Conservation (phyloP, 2,797 vertebrate genomes). For the Brachymystax lenok region DNA sequence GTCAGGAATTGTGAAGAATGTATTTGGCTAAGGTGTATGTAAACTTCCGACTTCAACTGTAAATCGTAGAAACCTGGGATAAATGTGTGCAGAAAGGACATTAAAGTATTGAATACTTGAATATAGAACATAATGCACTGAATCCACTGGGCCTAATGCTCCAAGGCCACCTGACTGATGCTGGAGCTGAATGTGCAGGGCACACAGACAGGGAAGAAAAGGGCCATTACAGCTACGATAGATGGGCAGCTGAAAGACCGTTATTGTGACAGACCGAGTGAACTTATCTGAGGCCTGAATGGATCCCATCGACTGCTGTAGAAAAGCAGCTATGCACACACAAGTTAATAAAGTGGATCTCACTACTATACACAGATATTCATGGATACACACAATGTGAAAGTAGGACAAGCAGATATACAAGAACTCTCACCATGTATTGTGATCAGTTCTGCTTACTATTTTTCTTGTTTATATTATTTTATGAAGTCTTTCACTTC, state of each 20-base stretch:
- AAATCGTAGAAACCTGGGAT: too few relatives aligned
- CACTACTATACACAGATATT: not conserved
- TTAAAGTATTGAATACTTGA: too few relatives aligned
- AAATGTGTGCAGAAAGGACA: too few relatives aligned
- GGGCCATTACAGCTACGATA: not conserved
- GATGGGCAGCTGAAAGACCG: not conserved
- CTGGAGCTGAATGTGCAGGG: too few relatives aligned
- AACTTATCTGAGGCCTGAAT: not conserved
- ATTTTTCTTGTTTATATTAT: not conserved
- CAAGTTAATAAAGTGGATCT: not conserved
- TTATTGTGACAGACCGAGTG: not conserved
- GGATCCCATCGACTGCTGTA: not conserved
- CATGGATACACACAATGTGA: not conserved
- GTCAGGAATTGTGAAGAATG: too few relatives aligned
- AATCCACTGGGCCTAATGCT: too few relatives aligned
- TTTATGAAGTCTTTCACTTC: not conserved
- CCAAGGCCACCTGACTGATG: too few relatives aligned
- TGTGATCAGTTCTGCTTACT: too few relatives aligned
- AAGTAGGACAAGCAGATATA: not conserved
- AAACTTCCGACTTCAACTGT: too few relatives aligned
- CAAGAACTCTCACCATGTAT: not conserved
- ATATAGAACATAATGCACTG: too few relatives aligned
- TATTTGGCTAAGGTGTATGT: too few relatives aligned
- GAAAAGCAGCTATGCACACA: not conserved
- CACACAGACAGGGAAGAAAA: not conserved